Evolutionary conservation across 2,113 vertebrate species (phyloP).

Genomic region (Excalfactoria chinensis): DNA sequence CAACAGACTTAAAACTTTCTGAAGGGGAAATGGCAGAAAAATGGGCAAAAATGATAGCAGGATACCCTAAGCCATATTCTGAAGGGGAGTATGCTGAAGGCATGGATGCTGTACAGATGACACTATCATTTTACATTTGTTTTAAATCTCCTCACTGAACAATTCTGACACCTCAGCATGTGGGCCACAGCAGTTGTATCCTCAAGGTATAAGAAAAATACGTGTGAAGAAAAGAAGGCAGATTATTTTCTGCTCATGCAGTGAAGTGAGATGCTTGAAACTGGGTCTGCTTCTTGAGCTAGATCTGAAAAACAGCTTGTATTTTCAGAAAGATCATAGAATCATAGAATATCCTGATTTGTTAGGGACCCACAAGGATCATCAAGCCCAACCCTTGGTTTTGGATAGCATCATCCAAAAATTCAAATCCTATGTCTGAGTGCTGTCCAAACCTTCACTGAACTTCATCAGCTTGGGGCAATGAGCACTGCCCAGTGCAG

Average conservation of each 20-base stretch:
- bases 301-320: fast-evolving
- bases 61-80: not conserved
- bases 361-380: not conserved
- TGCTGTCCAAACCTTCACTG: not conserved
- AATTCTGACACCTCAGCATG: not conserved
- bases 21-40: not conserved
- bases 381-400: not conserved
- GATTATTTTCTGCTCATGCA: not conserved
- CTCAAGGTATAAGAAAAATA: not conserved
- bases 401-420: not conserved
- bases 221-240: not conserved
- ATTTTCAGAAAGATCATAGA: not conserved
- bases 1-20: not conserved
- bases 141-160: not conserved
- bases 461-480: not conserved
- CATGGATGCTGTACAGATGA: not conserved
- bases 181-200: not conserved
- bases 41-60: not conserved
- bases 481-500: not conserved
- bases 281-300: not conserved
- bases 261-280: not conserved
- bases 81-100: not conserved
- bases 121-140: not conserved
- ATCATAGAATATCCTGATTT: not conserved
- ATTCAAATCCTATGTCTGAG: not conserved